Evolutionary conservation across 2,113 vertebrate species (phyloP), one percentile per base, ranked within the genome.

Genomic region (Rhadina sibilatrix): DNA sequence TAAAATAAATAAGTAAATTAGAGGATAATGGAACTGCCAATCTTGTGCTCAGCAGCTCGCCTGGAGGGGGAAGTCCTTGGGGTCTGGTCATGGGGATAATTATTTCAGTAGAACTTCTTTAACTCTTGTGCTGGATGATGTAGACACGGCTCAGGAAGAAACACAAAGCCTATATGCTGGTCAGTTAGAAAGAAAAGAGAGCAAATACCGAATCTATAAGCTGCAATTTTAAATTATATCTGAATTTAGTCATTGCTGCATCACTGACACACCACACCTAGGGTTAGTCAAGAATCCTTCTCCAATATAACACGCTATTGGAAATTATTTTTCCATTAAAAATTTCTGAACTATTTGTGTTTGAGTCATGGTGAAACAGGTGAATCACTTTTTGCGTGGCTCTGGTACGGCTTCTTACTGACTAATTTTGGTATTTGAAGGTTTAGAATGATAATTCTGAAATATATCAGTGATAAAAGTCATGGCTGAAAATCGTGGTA

Each of bases 321-420:
- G 38, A 70, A 93, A 71, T 15, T 37, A 75, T 64, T 81, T 91
- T 69, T 54, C 37, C 24, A 44, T 57, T 3, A 81, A 72, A 71
- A 78, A 80, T 31, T 12, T 80, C 13, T 3, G 1, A 65, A 35
- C 60, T 61, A 52, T 83, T 91, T 82, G 35, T 60, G 9, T 84
- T 59, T 94, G 92, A 94, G 54, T 93, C 83, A 91, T 33, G 38
- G 42, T 18, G 61, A 79, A 94, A 83, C 53, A 86, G 75, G 71
- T 89, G 93, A 96, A 94, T 95, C 93, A 96, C 27, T 60, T 94
- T 83, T 61, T 61, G n/a, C 38, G 28, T 81, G 59, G 64, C 69
- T 81, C 22, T 81, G 13, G 21, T 53, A 53, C 53, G 77, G 40
- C 53, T 70, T 80, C 37, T 90, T 44, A 40, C 54, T 90, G 86